phyloP scores from a whole-genome alignment of 2,888 invertebrate species.

The Plagiodera versicolora region DNA sequence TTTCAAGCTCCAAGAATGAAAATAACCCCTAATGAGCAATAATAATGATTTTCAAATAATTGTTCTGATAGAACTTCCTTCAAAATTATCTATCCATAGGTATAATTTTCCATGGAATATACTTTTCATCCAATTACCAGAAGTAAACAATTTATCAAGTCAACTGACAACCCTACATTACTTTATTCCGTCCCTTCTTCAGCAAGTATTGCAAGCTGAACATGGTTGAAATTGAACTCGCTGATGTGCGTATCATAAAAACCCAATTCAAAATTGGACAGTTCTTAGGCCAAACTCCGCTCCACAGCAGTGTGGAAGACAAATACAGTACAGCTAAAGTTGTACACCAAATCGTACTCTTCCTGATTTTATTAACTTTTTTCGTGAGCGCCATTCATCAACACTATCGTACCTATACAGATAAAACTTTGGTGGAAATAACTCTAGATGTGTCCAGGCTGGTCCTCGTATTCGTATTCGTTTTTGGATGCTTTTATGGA shows the following conservation, averaged over 20 bases:
- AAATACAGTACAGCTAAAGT: background rate
- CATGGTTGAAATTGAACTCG: background rate
- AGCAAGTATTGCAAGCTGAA: background rate
- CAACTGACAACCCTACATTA: constrained; percentile 6
- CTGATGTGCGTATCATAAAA: background rate
- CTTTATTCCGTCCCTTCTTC: background rate
- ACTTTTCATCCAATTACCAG: background rate
- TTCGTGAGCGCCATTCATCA: background rate
- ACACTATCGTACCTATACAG: background rate
- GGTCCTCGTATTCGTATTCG: background rate
- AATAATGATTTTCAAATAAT: background rate
- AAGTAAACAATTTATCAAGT: constrained; percentile 1
- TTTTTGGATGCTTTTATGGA: background rate
- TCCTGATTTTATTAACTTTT: background rate
- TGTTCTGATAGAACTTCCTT: background rate
- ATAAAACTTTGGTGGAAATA: background rate
- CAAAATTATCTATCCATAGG: background rate
- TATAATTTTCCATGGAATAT: background rate
- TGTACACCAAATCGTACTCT: background rate
- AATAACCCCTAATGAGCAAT: too few relatives aligned
- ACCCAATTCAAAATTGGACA: constrained; percentile 18
- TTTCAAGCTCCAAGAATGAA: too few relatives aligned
- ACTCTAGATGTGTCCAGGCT: background rate
- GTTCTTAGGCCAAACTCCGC: constrained; percentile 13
- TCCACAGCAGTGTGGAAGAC: background rate